Conservation (phyloP, 2,113 vertebrate species). For the Lepisosteus osseus region DNA sequence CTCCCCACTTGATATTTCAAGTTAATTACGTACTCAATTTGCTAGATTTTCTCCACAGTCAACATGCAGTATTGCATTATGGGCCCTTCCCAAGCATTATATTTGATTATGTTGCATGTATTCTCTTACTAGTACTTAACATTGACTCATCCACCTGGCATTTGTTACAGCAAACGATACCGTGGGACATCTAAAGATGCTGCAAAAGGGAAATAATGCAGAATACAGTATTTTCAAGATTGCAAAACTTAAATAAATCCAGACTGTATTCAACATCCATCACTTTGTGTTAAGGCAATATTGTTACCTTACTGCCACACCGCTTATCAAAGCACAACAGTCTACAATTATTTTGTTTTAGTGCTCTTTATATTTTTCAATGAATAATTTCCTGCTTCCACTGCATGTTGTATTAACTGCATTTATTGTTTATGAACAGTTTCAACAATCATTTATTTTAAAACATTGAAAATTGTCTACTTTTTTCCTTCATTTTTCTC, state of each 20-base stretch:
- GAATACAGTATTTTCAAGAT: background rate
- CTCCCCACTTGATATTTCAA: slow-evolving; percentile 1
- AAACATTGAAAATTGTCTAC: background rate
- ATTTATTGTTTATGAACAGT: background rate
- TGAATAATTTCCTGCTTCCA: too few relatives aligned
- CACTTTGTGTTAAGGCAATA: too few relatives aligned
- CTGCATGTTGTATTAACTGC: background rate
- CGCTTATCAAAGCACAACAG: too few relatives aligned
- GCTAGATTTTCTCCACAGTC: slow-evolving; percentile 4
- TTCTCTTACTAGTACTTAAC: background rate
- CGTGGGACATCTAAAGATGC: background rate
- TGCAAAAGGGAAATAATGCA: background rate
- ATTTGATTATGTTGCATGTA: slow-evolving; percentile 1
- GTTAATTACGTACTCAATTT: slow-evolving; percentile 2
- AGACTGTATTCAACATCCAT: background rate
- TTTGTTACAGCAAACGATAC: background rate
- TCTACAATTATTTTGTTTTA: too few relatives aligned
- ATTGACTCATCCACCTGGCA: background rate
- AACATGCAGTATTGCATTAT: background rate
- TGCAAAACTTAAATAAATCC: background rate
- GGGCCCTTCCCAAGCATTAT: background rate
- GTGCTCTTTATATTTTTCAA: too few relatives aligned
- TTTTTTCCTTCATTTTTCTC: background rate
- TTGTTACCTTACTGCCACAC: too few relatives aligned
- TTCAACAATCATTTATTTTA: background rate